These are phyloP conservation scores for Myopa tessellatipennis DNA, from an alignment of 2,888 invertebrate genomes.

Conservation along the genomic window DNA sequence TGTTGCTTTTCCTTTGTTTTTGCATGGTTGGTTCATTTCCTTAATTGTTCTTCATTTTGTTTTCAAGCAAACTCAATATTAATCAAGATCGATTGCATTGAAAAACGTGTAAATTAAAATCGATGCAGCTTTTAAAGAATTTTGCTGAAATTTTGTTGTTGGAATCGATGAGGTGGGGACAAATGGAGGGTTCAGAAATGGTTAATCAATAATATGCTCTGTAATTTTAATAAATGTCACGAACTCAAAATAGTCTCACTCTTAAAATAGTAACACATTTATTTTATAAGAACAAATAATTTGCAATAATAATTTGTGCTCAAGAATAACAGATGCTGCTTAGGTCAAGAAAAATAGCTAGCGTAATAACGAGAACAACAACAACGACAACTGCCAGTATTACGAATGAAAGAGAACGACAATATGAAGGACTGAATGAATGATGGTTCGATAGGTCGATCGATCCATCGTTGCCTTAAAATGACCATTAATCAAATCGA, in stretches of 20 bases:
- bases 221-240: not conserved
- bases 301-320: not conserved
- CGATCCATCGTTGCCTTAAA: too few relatives aligned
- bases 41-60: slow-evolving; percentile 32
- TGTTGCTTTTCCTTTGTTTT: not conserved
- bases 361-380: too few relatives aligned
- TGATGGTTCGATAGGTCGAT: too few relatives aligned
- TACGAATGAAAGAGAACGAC: not conserved
- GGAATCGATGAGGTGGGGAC: not conserved
- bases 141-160: not conserved
- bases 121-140: not conserved
- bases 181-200: not conserved
- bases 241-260: not conserved
- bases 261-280: not conserved
- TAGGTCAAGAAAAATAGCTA: too few relatives aligned
- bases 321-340: too few relatives aligned
- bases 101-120: slow-evolving; percentile 12
- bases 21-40: not conserved
- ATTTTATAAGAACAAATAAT: not conserved
- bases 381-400: not conserved
- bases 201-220: not conserved
- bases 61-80: slow-evolving; percentile 16
- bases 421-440: too few relatives aligned
- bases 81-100: slow-evolving; percentile 34
- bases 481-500: too few relatives aligned